phyloP scores from a whole-genome alignment of 2,888 invertebrate genomes.

The Allacma fusca region DNA sequence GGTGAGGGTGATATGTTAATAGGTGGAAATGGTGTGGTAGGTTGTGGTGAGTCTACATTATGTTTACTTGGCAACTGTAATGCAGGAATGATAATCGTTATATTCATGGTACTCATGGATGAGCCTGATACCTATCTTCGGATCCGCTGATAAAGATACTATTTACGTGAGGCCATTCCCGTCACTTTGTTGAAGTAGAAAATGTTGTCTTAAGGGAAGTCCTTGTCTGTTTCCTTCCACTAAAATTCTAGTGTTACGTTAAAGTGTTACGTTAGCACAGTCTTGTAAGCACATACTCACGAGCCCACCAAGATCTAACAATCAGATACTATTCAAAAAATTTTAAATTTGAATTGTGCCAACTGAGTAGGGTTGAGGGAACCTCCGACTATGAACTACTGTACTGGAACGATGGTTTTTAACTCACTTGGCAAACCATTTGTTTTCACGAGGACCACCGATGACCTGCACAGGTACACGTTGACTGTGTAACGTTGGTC shows the following conservation, averaged over 20 bases:
- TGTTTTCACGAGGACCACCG: background rate
- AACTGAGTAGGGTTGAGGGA: background rate
- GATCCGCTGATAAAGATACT: background rate
- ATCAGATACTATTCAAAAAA: too few species aligned
- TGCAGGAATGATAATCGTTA: constrained; percentile 61
- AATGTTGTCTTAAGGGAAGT: too few species aligned
- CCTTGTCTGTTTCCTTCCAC: background rate
- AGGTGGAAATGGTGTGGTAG: constrained; percentile 60
- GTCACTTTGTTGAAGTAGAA: too few species aligned
- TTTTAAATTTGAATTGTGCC: too few species aligned
- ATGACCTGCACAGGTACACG: constrained; percentile 28
- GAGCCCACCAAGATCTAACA: too few species aligned
- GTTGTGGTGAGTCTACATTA: constrained; percentile 55
- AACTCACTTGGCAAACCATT: background rate
- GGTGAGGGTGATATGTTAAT: constrained; percentile 60
- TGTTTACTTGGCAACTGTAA: constrained; percentile 45
- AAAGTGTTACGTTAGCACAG: too few species aligned
- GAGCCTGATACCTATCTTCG: background rate
- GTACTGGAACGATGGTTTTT: background rate
- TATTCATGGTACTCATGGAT: constrained; percentile 57
- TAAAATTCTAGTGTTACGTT: too few species aligned
- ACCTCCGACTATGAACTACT: background rate
- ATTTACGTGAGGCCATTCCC: background rate
- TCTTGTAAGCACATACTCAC: too few species aligned
- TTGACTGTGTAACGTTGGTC: constrained; percentile 22